phyloP scores from a whole-genome alignment of 2,113 vertebrate genomes.

The Uria aalge region DNA sequence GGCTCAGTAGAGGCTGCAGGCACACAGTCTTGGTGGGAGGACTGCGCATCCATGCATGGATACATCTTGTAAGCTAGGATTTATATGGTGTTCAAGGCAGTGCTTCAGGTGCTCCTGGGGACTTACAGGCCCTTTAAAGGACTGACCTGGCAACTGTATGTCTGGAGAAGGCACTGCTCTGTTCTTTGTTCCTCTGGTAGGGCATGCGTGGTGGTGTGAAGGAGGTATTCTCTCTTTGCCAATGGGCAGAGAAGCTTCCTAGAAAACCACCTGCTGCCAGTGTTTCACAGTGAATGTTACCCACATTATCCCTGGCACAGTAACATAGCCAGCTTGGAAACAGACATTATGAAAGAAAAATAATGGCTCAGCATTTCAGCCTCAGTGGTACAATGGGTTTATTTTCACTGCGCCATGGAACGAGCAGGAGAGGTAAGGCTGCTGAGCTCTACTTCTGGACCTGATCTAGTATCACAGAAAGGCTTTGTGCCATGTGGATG shows the following conservation, averaged over 20 bases:
- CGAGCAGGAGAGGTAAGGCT: neutral
- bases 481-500: neutral
- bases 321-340: constrained; percentile 5
- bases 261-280: neutral
- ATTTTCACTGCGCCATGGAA: neutral
- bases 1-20: neutral
- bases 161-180: neutral
- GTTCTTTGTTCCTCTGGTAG: neutral
- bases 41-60: neutral
- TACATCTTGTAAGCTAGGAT: neutral
- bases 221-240: constrained; percentile 17
- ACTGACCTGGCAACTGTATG: neutral
- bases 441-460: neutral
- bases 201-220: neutral
- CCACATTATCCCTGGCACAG: constrained; percentile 30
- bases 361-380: constrained; percentile 27
- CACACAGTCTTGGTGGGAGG: neutral
- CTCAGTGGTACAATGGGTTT: neutral
- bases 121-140: neutral
- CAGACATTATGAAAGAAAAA: constrained; percentile 17
- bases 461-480: neutral
- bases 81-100: neutral
- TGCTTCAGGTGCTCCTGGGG: neutral
- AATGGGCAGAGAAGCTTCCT: neutral
- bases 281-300: neutral